Base-by-base conservation (phyloP, 2,113 vertebrate species). In the Scortum barcoo region DNA sequence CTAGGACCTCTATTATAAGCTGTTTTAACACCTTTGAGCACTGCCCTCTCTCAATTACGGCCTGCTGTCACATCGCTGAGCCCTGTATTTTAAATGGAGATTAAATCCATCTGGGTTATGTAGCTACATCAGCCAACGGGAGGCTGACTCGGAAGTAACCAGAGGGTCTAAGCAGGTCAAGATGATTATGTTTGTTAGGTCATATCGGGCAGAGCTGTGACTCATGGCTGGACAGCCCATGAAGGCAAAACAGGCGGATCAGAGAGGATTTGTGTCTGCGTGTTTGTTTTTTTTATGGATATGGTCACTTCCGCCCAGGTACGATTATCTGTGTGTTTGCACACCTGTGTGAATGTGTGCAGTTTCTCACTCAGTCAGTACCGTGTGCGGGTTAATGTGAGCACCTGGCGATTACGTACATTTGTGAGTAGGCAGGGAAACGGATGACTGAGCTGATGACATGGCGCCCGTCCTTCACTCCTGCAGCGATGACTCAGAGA, bases 401-500 rank as follows among this genome's bases (percentile, higher is more conserved):
- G 65, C 77, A 57, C 56, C 71, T 76, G 70, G 61, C 17, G 26
- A 44, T 83, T 69, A 63, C 42, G 33, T 86, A 16, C 16, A 24
- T 84, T 60, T 78, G 44, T 61, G 53, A 61, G 65, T 81, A 50
- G 78, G 86, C 83, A 30, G 68, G 69, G 63, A 70, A 67, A 68
- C 9, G 26, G 70, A 66, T 70, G 46, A 67, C 71, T 78, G 82
- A 79, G 60, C 33, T 1, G 10, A 76, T 79, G 81, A 72, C 78
- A 75, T 63, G 42, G n/a, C 19, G 24, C 53, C n/a, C 22, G 68
- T 70, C 83, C 71, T 80, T 84, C 67, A 70, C 48, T 86, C 54
- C 80, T 65, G 76, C 74, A 68, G 60, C 22, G 40, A 36, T 92
- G 91, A 94, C 84, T 92, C 92, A 91, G 80, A 56, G 70, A 62